phyloP scores from a whole-genome alignment of 2,797 vertebrate species.

The Discoglossus pictus region DNA sequence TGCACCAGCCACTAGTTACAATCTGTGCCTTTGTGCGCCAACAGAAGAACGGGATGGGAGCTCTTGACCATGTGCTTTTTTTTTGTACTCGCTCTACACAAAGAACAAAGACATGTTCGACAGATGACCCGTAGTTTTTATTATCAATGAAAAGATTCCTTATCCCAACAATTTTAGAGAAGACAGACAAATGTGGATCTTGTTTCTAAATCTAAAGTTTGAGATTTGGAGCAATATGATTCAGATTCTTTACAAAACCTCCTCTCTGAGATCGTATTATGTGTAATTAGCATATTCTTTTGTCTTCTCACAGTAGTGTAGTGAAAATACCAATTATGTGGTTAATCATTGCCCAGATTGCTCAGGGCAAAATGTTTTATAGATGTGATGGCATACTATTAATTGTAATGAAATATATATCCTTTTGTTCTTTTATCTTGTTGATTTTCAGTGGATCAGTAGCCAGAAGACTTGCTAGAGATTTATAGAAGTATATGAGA shows the following conservation, averaged over 20 bases:
- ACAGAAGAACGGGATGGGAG: conserved; percentile 26
- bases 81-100: conserved; percentile 42
- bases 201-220: conserved; percentile 30
- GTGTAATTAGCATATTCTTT: conserved; percentile 45
- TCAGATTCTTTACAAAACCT: conserved; percentile 18
- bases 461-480: conserved; percentile 34
- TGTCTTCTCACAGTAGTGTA: conserved; percentile 41
- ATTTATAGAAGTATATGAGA: conserved; percentile 21
- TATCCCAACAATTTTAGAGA: conserved; percentile 33
- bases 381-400: conserved; percentile 44
- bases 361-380: conserved; percentile 55
- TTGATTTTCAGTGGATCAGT: conserved; percentile 49
- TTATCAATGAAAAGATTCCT: conserved; percentile 22
- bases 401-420: conserved; percentile 52
- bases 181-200: conserved; percentile 35
- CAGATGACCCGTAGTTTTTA: conserved; percentile 36
- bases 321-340: conserved; percentile 50
- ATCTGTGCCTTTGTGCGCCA: conserved; percentile 41
- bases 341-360: conserved; percentile 49
- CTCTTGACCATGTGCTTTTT: conserved; percentile 25
- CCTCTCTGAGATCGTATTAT: conserved; percentile 30
- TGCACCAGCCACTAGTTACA: conserved; percentile 37
- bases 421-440: conserved; percentile 32
- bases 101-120: conserved; percentile 49
- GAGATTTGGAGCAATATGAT: background rate